Conservation (phyloP, 2,113 vertebrate genomes). For the Grammomys dolichurus region DNA sequence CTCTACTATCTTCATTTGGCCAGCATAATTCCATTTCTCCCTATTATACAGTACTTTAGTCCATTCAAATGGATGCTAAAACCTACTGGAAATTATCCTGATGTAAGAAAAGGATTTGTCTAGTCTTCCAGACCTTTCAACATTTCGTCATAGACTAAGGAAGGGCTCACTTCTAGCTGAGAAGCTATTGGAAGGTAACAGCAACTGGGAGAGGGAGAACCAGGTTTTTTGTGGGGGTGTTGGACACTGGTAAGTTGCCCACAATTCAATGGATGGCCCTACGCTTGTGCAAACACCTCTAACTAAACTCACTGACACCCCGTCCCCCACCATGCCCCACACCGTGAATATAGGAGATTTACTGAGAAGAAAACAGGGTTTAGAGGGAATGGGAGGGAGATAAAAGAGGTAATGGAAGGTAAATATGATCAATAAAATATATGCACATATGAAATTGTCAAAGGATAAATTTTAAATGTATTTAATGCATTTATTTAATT, state of each 20-base stretch:
- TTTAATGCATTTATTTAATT: neutral
- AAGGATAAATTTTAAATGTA: neutral
- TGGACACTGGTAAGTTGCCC: neutral
- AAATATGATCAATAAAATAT: neutral
- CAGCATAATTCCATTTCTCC: constrained; percentile 1
- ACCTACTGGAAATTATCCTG: neutral
- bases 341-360: neutral
- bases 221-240: neutral
- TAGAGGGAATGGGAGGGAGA: neutral
- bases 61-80: neutral
- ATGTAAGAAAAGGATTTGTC: neutral
- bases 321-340: too few species aligned
- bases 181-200: neutral
- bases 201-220: neutral
- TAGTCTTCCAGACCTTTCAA: neutral
- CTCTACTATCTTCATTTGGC: neutral
- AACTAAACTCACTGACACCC: neutral
- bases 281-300: neutral
- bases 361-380: neutral
- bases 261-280: neutral
- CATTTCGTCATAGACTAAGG: neutral
- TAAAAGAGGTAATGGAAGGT: neutral
- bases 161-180: neutral
- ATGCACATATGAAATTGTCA: neutral
- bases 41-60: neutral